Conservation (phyloP, 1,140 invertebrate genomes). For the Rhagoletis pomonella region DNA sequence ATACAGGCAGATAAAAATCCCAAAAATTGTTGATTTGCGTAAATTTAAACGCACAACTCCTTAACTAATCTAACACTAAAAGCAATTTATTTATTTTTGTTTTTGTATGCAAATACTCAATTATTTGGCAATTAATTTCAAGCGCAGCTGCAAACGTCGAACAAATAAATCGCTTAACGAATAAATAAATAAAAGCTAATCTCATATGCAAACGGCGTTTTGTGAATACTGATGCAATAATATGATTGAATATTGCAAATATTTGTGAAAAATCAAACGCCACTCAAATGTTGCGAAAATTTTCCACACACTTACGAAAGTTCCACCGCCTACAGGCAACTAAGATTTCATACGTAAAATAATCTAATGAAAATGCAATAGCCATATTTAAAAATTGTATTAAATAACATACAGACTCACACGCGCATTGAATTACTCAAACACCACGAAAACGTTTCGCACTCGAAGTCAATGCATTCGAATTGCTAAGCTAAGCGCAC, state of each 20-base stretch:
- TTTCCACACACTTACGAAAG: background rate
- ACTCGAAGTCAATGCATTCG: conserved; percentile 20
- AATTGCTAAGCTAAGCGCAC: background rate
- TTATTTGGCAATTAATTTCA: background rate
- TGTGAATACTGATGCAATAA: background rate
- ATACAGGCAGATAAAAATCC: too few species aligned
- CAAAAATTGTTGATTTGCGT: too few species aligned
- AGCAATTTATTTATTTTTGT: too few species aligned
- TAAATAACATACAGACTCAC: background rate
- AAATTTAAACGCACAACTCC: background rate
- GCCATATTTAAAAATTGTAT: background rate
- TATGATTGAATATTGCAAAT: conserved; percentile 17
- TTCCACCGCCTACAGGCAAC: background rate
- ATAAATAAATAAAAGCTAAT: background rate
- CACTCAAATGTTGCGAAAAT: background rate
- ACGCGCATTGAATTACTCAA: background rate
- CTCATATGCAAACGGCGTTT: background rate
- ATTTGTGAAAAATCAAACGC: conserved; percentile 13
- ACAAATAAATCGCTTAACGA: background rate
- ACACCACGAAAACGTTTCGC: conserved; percentile 22
- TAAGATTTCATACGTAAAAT: background rate
- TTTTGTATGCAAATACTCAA: background rate
- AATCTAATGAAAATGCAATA: conserved; percentile 12
- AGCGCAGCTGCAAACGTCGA: background rate
- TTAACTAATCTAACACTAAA: too few species aligned